Evolutionary conservation across 2,797 vertebrate species (phyloP), one percentile per base, ranked within the genome.

Genomic region (Myoxocephalus aenaeus): DNA sequence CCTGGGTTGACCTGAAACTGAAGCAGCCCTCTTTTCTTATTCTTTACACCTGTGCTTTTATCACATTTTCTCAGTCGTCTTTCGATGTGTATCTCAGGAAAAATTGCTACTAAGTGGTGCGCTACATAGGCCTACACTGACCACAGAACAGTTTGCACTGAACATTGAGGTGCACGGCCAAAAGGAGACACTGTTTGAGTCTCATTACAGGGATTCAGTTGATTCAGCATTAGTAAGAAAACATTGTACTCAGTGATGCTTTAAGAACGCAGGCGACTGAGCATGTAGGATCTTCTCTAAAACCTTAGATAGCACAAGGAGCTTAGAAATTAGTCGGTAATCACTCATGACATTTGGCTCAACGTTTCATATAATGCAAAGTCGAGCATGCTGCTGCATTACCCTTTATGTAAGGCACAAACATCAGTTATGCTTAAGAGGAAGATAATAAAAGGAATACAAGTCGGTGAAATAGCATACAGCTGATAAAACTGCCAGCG

Each of bases 381-480:
- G 44, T 65, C 71, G 6, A 29, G 34, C 54, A 67, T 48, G 53
- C 25, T 51, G 22, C 17, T 57, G 15, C 22, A 65, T 18, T 56
- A 64, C 56, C 56, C 71, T 79, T 70, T 65, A 48, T 42, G 58
- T n/a, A 46, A 65, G 29, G 44, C 36, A 72, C 67, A 38, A 78
- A 80, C 3, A 42, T 70, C 50, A 48, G 56, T 74, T 50, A 29
- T 77, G 40, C 46, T 71, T 79, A 59, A 81, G 22, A 58, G 5
- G 18, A 40, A 17, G 42, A 22, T 18, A 27, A 36, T 29, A 9
- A 36, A 40, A 48, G 29, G 42, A 68, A 56, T 15, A 44, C n/a
- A 32, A 14, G 38, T 38, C 1, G 38, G 53, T 54, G n/a, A 66
- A 73, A 65, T 48, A 27, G 17, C 10, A 53, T 8, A 17, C 15